Base-by-base conservation (phyloP, 2,113 vertebrate species). In the Anguilla japonica region DNA sequence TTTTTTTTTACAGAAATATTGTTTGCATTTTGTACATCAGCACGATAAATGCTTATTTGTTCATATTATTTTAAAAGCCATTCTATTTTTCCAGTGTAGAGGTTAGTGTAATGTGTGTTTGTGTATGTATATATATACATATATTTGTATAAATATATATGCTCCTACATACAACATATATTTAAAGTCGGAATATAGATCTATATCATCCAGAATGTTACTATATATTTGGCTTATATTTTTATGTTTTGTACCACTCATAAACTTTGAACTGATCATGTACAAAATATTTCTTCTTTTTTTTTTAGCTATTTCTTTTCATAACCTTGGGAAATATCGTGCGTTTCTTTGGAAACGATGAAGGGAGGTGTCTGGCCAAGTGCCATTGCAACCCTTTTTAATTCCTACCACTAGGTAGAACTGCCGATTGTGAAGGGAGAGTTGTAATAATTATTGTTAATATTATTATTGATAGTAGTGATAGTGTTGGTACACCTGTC, bases 41-140 rank as follows among this genome's bases (percentile, higher is more conserved):
- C 91, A 93, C 90, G 82, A 92, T 91, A 86, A 94, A 94, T 94
- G 95, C 94, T 96, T 95, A 96, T 96, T 96, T 97, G 95, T 97
- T 96, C 96, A 96, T 96, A 95, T 97, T 97, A 95, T 94, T 95
- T 97, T 97, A 89, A 97, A 97, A 97, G 96, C 97, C 97, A 96
- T 97, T 97, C 96, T 98, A 97, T 98, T 98, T 98, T 98, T 98
- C 97, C 97, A 97, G 96, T 93, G 95, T 97, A 96, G 95, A 96
- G 93, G 95, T 96, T 92, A 78, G 93, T 94, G 95, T 94, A 95
- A 94, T 94, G 92, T 94, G 92, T 91, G 86, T 93, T 90, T 92
- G 90, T 93, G 88, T 90, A 86, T 60, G 71, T 75, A 34, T 75
- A 34, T 75, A 84, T 86, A 85, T 89, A 86, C 90, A 87, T 85